Percentiles rank a stretch among this genome's conserved stretches.
These are phyloP conservation scores for Hymenochirus boettgeri DNA, from an alignment of 2,113 vertebrate species.

Conservation along the genomic window DNA sequence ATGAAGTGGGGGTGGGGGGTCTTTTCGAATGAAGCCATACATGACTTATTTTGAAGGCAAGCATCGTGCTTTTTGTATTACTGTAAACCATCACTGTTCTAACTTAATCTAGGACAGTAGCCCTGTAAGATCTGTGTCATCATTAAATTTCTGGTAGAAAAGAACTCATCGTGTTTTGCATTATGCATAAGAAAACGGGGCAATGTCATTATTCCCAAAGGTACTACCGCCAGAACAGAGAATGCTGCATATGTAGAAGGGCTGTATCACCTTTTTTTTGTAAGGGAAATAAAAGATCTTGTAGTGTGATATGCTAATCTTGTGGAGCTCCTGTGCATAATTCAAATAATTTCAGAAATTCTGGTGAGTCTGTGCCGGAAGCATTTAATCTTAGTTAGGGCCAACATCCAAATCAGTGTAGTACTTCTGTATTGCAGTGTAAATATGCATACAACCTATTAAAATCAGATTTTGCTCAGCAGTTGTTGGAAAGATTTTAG, in stretches of 20 bases:
- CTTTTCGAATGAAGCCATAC: constrained; percentile 1
- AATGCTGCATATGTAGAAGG: constrained; percentile 29
- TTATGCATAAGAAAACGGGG: constrained; percentile 31
- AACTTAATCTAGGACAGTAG: constrained; percentile 16
- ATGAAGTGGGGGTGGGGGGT: too few species aligned
- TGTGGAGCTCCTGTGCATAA: constrained; percentile 13
- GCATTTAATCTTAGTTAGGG: constrained; percentile 24
- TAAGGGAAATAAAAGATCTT: constrained; percentile 19
- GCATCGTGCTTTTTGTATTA: constrained; percentile 11
- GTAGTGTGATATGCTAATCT: constrained; percentile 39
- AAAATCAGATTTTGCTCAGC: constrained; percentile 3
- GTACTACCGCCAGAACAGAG: constrained; percentile 21
- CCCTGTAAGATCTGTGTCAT: constrained; percentile 22
- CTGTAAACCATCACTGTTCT: constrained; percentile 6
- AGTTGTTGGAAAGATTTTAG: too few species aligned
- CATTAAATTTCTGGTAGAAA: constrained; percentile 20
- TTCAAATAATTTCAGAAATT: constrained; percentile 19
- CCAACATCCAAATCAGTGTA: constrained; percentile 22
- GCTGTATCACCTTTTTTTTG: constrained; percentile 7
- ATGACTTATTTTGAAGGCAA: not conserved
- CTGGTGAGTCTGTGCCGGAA: constrained; percentile 15
- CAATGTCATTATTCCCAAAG: constrained; percentile 33
- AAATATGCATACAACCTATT: constrained; percentile 16
- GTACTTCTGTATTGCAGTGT: constrained; percentile 1
- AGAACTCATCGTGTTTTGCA: constrained; percentile 32